Percentiles rank a stretch among this genome's conserved stretches.
Evolutionary conservation across 2,888 invertebrate species (phyloP).

Genomic region (Plebejus melissa): DNA sequence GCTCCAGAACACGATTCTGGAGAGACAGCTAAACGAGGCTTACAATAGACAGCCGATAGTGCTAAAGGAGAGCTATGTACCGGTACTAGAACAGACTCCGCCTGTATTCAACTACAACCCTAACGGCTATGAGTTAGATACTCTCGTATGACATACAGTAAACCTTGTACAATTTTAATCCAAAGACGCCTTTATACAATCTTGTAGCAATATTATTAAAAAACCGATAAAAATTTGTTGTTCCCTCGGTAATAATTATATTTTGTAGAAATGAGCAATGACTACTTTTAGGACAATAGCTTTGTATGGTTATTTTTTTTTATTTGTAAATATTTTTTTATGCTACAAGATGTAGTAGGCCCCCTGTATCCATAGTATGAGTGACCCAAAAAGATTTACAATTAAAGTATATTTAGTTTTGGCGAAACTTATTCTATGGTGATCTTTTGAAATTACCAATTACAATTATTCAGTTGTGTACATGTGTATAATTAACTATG

Average conservation of each 20-base stretch:
- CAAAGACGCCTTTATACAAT: slow-evolving; percentile 46
- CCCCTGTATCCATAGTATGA: slow-evolving; percentile 4
- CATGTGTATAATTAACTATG: slow-evolving; percentile 32
- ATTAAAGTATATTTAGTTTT: background rate
- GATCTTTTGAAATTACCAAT: slow-evolving; percentile 48
- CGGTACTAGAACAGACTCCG: slow-evolving; percentile 61
- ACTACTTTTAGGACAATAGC: background rate
- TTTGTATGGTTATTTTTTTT: background rate
- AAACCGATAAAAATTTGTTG: background rate
- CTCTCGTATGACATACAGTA: slow-evolving; percentile 68
- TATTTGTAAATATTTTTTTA: background rate
- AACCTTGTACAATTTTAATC: slow-evolving; percentile 41
- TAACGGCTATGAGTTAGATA: slow-evolving; percentile 63
- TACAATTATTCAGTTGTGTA: slow-evolving; percentile 15
- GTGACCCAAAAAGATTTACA: background rate
- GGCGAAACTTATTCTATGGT: background rate
- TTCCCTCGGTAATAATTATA: no score
- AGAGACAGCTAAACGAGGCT: slow-evolving; percentile 68
- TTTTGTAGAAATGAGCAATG: background rate
- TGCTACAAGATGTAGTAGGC: slow-evolving; percentile 5
- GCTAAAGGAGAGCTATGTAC: slow-evolving; percentile 69
- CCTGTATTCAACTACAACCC: slow-evolving; percentile 42
- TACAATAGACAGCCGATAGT: slow-evolving; percentile 69
- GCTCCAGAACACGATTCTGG: slow-evolving; percentile 67
- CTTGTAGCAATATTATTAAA: slow-evolving; percentile 1